A percentile compares a stretch with the other conserved stretches of the same genome.
Evolutionary conservation across 2,888 invertebrate genomes (phyloP).

Genomic region (Drosophila pseudotalamancana): DNA sequence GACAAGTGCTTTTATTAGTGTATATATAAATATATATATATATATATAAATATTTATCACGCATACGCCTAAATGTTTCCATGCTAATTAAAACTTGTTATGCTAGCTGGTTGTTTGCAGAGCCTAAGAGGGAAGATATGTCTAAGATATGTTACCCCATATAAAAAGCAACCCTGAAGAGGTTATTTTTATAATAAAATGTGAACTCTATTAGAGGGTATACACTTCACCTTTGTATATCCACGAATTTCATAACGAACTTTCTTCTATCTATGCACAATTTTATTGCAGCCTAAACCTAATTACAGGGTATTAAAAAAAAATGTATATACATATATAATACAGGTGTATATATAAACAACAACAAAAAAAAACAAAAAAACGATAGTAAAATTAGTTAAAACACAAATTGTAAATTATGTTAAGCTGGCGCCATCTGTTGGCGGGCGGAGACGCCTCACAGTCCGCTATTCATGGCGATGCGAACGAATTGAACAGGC

Average conservation of each 20-base stretch:
- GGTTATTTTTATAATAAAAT: too few relatives aligned
- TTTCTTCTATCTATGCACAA: neutral
- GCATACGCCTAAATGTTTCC: too few relatives aligned
- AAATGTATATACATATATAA: neutral
- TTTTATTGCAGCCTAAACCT: conserved; percentile 23
- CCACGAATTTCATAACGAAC: neutral
- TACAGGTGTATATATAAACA: neutral
- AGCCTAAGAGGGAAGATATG: too few relatives aligned
- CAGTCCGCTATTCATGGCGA: conserved; percentile 76
- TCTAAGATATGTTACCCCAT: too few relatives aligned
- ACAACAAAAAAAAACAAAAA: neutral
- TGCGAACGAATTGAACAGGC: conserved; percentile 65
- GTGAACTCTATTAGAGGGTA: too few relatives aligned
- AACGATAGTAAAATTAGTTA: conserved; percentile 3
- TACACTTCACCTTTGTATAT: too few relatives aligned
- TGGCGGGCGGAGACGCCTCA: conserved; percentile 26
- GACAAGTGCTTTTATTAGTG: neutral
- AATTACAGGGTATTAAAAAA: conserved; percentile 4
- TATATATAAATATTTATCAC: too few relatives aligned
- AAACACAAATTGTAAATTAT: neutral
- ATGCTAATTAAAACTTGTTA: too few relatives aligned
- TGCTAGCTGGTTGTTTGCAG: too few relatives aligned
- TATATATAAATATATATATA: too few relatives aligned
- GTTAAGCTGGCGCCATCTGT: conserved; percentile 21
- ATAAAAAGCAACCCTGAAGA: too few relatives aligned